phyloP scores from a whole-genome alignment of 2,113 vertebrate species.

The Actenoides hombroni region DNA sequence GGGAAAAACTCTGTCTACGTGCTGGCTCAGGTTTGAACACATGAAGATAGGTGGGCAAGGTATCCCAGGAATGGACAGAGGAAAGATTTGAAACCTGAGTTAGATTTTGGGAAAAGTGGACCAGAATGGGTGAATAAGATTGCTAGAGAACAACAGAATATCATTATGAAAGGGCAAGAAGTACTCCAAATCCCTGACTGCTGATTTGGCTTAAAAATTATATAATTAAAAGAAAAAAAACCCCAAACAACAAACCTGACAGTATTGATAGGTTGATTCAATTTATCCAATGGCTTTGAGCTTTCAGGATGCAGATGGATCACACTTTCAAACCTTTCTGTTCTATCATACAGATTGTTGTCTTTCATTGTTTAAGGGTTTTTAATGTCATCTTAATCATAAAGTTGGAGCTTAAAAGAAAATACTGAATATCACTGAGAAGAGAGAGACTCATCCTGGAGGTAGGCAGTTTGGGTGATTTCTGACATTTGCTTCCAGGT shows the following conservation, averaged over 20 bases:
- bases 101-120: neutral
- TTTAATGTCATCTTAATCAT: neutral
- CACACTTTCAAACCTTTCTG: neutral
- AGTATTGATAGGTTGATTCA: neutral
- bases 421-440: neutral
- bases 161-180: neutral
- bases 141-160: neutral
- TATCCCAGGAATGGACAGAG: neutral
- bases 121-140: neutral
- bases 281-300: neutral
- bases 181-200: neutral
- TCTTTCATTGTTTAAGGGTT: neutral
- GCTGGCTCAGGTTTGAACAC: neutral
- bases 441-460: neutral
- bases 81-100: neutral
- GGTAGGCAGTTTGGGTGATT: neutral
- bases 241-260: accelerated
- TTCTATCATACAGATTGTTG: neutral
- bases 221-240: neutral
- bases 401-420: neutral
- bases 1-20: neutral
- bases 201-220: neutral
- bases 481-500: neutral
- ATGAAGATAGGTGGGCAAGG: neutral
- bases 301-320: neutral